Conservation (phyloP, 2,888 invertebrate species). For the Hetaerina titia region DNA sequence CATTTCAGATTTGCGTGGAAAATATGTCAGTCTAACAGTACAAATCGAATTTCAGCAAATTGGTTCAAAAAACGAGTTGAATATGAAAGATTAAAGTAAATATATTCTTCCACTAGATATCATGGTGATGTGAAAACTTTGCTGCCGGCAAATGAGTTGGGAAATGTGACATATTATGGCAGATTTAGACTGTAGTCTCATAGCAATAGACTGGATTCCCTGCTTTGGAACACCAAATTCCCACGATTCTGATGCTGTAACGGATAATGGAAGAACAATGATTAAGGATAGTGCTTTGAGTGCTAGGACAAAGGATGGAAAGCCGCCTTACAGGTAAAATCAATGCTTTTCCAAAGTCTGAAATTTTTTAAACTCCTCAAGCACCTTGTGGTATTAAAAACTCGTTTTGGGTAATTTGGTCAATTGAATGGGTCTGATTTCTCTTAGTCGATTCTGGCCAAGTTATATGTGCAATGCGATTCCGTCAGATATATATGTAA, state of each 20-base stretch:
- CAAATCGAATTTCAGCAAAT: not conserved
- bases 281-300: constrained; percentile 70
- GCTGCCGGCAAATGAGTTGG: constrained; percentile 15
- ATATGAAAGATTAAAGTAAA: not conserved
- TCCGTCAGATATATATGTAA: too few species aligned
- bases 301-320: constrained; percentile 77
- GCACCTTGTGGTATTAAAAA: not conserved
- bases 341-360: constrained; percentile 69
- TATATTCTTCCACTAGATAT: not conserved
- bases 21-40: not conserved
- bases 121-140: constrained; percentile 32
- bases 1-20: too few species aligned
- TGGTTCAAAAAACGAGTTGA: not conserved
- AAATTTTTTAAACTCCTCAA: constrained; percentile 17
- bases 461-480: not conserved
- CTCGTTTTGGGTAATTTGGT: too few species aligned
- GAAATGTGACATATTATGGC: constrained; percentile 71
- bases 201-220: constrained; percentile 79
- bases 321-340: constrained; percentile 81
- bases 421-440: too few species aligned
- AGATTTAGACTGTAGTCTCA: constrained; percentile 77
- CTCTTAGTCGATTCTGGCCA: not conserved
- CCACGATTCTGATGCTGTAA: constrained; percentile 69
- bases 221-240: constrained; percentile 76
- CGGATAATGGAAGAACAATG: constrained; percentile 69